Base-by-base conservation (phyloP, 2,888 invertebrate species). In the Globia sparganii region DNA sequence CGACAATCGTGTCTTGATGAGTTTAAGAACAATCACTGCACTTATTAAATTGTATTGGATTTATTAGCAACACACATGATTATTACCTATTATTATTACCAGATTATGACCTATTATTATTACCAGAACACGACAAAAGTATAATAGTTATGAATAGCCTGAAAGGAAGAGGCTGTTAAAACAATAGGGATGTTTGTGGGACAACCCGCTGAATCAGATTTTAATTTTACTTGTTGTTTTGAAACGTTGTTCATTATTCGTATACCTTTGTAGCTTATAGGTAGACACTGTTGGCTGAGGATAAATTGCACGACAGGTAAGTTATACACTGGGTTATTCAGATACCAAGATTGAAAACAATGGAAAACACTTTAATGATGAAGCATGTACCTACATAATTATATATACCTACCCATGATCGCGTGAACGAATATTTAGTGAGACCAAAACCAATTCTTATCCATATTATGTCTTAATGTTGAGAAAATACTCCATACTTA, bases 1-100 rank as follows among this genome's bases (percentile, higher is more conserved):
- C 46, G 67, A 77, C 85, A 71, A 84, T 61, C 68, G 62, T 74
- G 65, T 49, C 49, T 79, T 62, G 83, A 82, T 85, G 75, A 79
- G 75, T 77, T 78, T 70, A 66, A 73, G 37, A 75, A 82, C 78
- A 84, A 78, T 78, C 69, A 73, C 31, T 43, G 66, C 59, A 67
- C 84, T 76, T 64, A 74, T 72, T 77, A 75, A 77, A 68, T 53
- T 71, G 58, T 67, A 46, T 56, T 62, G 31, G 34, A 74, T 61
- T 70, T 73, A 72, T 76, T 74, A 78, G 61, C 65, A 40, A 15
- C 40, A 62, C 1, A 62, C 11, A 75, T 71, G 68, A 74, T 76
- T n/a, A 18, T 61, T 59, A 37, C 56, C n/a, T 56, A 28, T 64
- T 78, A 69, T 65, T 74, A 76, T 78, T 70, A 61, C 28, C 37